Base-by-base conservation (phyloP, 2,888 invertebrate genomes). In the Leucozona laternaria region DNA sequence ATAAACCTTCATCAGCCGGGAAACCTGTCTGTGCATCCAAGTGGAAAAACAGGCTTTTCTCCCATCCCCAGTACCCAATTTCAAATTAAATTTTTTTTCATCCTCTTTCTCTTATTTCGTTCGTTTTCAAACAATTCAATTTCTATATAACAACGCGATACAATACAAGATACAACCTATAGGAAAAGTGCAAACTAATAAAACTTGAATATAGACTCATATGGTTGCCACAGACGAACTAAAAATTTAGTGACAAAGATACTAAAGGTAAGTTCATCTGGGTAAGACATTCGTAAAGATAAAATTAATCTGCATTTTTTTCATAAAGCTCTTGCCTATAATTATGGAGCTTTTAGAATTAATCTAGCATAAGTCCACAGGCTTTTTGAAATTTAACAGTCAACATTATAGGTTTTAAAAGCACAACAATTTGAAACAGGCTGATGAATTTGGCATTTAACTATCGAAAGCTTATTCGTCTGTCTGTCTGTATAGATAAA, bases 31-130 rank as follows among this genome's bases (percentile, higher is more conserved):
- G 71, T 22, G 50, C 53, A 68, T 50, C 48, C 62, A 85, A 62
- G 60, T 81, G 70, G 81, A 81, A 81, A 78, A 85, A 85, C 85
- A 73, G 77, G 81, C 73, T 85, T 81, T 77, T 68, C 76, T 79
- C 70, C 40, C 68, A 68, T 34, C 37, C n/a, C 22, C 43, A 43
- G 28, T 43, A 28, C 45, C 31, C 43, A 64, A 6, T 28, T 57
- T 31, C 17, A 45, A 28, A 20, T 45, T 8, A 28, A 28, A 43
- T 48, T 64, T 48, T 64, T 72, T 57, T 28, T 73, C 72, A 45
- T 77, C 55, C 62, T 80, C 43, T 48, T 53, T 75, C 55, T 68
- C 66, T 68, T 55, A 37, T 17, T 31, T 55, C 40, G 15, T 40
- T 55, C 40, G 50, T 45, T 53, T 68, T 76, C 31, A 60, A 43